Percentiles rank a stretch among this genome's conserved stretches.
Evolutionary conservation across 2,888 invertebrate species (phyloP).

Genomic region (Helicoverpa assulta): DNA sequence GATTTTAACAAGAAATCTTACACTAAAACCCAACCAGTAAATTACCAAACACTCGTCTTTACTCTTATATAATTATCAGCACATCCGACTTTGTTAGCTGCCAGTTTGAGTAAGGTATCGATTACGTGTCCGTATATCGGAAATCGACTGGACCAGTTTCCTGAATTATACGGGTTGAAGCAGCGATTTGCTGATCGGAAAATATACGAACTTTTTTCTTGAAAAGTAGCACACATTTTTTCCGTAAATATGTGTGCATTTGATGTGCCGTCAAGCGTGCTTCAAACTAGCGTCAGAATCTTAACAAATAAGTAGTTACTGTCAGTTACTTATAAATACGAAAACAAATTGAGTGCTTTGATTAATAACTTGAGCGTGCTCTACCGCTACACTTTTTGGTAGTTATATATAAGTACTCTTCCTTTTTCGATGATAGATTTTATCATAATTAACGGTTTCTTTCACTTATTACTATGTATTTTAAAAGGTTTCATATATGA

Average conservation of each 20-base stretch:
- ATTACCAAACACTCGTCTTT: not conserved
- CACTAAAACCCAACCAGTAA: no score
- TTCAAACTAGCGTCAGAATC: constrained; percentile 2
- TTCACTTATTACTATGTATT: no score
- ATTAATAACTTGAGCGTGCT: no score
- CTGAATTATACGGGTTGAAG: constrained; percentile 71
- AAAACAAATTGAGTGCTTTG: no score
- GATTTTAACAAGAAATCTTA: not conserved
- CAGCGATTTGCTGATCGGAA: constrained; percentile 64
- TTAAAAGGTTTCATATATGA: no score
- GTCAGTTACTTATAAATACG: no score
- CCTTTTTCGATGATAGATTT: no score
- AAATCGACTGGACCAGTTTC: constrained; percentile 67
- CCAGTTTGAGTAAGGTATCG: constrained; percentile 54
- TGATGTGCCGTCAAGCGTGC: not conserved
- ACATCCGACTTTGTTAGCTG: constrained; percentile 39
- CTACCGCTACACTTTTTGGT: no score
- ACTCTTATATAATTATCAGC: constrained; percentile 29
- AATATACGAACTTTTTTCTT: constrained; percentile 57
- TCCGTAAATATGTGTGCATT: constrained; percentile 11
- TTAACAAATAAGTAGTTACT: no score
- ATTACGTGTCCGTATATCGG: constrained; percentile 66
- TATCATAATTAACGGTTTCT: no score
- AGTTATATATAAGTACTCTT: no score
- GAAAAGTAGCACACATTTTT: constrained; percentile 34